phyloP scores from a whole-genome alignment of 2,797 vertebrate species.

The Acanthopagrus latus region DNA sequence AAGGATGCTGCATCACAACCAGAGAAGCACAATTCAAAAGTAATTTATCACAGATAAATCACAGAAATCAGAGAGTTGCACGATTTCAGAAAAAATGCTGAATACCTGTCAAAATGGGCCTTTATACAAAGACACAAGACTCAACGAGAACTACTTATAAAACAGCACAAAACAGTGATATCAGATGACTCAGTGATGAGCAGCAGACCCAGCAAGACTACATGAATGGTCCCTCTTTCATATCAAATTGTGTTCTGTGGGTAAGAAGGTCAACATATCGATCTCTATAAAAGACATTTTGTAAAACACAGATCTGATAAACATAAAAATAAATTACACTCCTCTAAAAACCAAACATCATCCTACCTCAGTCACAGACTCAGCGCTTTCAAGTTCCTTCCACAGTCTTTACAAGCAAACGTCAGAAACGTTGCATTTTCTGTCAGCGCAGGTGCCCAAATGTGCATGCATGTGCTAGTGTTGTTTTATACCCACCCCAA shows the following conservation, averaged over 20 bases:
- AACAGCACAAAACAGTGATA: not conserved
- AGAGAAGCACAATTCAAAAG: too few species aligned
- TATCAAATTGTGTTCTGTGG: not conserved
- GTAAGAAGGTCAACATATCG: not conserved
- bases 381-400: slow-evolving; percentile 3
- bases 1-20: too few species aligned
- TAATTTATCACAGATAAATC: too few species aligned
- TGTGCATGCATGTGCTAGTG: not conserved
- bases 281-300: too few species aligned
- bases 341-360: slow-evolving; percentile 12
- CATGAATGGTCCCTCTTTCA: not conserved
- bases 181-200: not conserved
- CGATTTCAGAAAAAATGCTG: too few species aligned
- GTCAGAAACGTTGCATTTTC: not conserved
- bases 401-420: slow-evolving; percentile 10
- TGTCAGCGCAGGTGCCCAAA: not conserved
- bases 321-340: not conserved
- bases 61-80: too few species aligned
- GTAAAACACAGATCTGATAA: not conserved
- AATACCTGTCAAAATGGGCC: too few species aligned
- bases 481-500: slow-evolving; percentile 44
- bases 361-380: slow-evolving; percentile 60
- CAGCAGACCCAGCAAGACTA: not conserved
- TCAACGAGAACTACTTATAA: not conserved
- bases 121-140: not conserved